These are phyloP conservation scores for Latrodectus geometricus DNA, from an alignment of 1,140 invertebrate species.

Conservation along the genomic window DNA sequence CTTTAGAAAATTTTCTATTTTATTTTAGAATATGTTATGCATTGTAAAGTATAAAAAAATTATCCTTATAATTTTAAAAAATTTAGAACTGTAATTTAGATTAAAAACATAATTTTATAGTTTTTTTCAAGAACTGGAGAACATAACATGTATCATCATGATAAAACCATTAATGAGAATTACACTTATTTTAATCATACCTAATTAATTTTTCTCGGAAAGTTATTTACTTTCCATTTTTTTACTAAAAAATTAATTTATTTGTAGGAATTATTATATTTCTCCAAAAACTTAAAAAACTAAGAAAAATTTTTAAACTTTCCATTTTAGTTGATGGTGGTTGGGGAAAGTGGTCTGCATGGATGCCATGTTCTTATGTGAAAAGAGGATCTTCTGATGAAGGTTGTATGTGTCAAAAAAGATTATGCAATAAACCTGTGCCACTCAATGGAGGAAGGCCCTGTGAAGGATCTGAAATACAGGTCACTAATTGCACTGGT, in stretches of 20 bases:
- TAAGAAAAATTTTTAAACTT: background rate
- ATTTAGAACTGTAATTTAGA: too few species aligned
- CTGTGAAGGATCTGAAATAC: slow-evolving; percentile 69
- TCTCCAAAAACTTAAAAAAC: background rate
- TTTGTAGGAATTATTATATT: background rate
- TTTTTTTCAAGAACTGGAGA: too few species aligned
- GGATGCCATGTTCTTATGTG: slow-evolving; percentile 74
- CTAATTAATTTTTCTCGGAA: too few species aligned
- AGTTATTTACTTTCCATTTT: background rate
- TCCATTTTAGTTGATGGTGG: slow-evolving; percentile 74
- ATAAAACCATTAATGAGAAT: too few species aligned
- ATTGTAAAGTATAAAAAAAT: too few species aligned
- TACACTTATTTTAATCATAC: too few species aligned
- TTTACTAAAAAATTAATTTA: background rate
- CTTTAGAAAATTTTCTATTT: too few species aligned
- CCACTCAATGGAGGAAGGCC: slow-evolving; percentile 80
- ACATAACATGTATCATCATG: too few species aligned
- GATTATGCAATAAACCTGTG: slow-evolving; percentile 85
- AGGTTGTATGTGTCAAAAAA: slow-evolving; percentile 81
- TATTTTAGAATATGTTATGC: too few species aligned
- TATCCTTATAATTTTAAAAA: too few species aligned
- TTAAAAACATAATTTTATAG: too few species aligned
- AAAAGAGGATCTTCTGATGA: slow-evolving; percentile 69
- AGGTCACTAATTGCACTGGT: slow-evolving; percentile 72
- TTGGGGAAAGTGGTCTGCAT: slow-evolving; percentile 80